Conservation (phyloP, 2,113 vertebrate genomes). For the Electrona antarctica region DNA sequence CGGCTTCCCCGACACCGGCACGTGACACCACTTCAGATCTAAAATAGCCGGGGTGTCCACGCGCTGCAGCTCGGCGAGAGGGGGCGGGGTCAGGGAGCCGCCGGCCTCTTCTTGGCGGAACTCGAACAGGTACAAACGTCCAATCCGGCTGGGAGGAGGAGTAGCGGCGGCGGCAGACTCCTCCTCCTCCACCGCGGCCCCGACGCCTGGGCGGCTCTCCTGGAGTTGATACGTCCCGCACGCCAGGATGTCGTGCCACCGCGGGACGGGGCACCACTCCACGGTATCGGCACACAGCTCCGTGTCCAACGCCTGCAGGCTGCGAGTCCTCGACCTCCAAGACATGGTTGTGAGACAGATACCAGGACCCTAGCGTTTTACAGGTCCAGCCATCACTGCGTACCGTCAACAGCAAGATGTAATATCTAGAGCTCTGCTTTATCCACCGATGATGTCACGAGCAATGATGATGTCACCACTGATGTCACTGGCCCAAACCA, state of each 20-base stretch:
- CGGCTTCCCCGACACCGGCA: constrained; percentile 78
- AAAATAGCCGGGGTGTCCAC: constrained; percentile 86
- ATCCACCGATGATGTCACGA: too few relatives aligned
- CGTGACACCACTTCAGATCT: constrained; percentile 95
- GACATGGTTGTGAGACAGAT: constrained; percentile 81
- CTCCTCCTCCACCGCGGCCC: constrained; percentile 75
- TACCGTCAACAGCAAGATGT: too few relatives aligned
- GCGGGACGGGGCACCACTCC: constrained; percentile 91
- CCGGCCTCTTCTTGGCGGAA: constrained; percentile 77
- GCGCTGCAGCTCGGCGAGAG: constrained; percentile 86
- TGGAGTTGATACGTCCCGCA: constrained; percentile 93
- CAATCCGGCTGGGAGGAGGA: constrained; percentile 79
- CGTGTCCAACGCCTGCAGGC: constrained; percentile 90
- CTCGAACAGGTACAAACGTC: constrained; percentile 88
- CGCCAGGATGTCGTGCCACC: constrained; percentile 78
- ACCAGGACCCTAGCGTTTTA: too few relatives aligned
- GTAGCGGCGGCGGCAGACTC: constrained; percentile 53
- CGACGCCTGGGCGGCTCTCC: constrained; percentile 66
- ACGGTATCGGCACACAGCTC: constrained; percentile 89
- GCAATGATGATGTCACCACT: too few relatives aligned
- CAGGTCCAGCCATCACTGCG: too few relatives aligned
- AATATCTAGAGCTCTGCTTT: too few relatives aligned
- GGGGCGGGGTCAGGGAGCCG: constrained; percentile 62
- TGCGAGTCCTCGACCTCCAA: constrained; percentile 74
- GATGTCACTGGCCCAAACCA: too few relatives aligned